Base-by-base conservation (phyloP, 2,888 invertebrate species). In the Rosalia funebris region DNA sequence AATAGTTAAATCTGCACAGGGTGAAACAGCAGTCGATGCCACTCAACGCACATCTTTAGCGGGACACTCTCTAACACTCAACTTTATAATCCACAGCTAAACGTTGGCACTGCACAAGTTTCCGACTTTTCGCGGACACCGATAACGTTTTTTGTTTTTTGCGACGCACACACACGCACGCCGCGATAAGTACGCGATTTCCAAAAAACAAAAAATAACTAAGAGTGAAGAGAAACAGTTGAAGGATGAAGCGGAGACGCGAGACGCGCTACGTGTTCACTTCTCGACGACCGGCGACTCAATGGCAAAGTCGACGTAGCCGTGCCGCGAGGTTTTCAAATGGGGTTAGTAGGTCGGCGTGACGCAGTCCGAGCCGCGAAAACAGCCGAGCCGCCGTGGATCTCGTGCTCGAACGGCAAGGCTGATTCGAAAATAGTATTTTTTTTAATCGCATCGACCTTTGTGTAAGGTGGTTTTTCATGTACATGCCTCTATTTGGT, bases 261-360 rank as follows among this genome's bases (percentile, higher is more conserved):
- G 52, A 48, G 34, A 14, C 41, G 17, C 17, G 42, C 46, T 50
- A 65, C 67, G 68, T 68, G 65, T 62, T 65, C 63, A 48, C 67
- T 62, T 44, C 63, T 66, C 65, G 71, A 67, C 68, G 60, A 75
- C 75, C 77, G 77, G 73, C 76, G 61, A 76, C 79, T 80, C 78
- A 80, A 80, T 80, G 81, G 78, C 77, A 78, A 61, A 46, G 52
- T 73, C 77, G 71, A 73, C 73, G 73, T 72, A 57, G 72, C 72
- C 61, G 64, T 62, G 68, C 70, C 75, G 79, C 78, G 79, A 79
- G 78, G 79, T 85, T 86, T 85, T 83, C 83, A 83, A 88, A 83
- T 85, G 87, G 82, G 87, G 88, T 87, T 87, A 87, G 87, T 88
- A 84, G 88, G 87, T 87, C 88, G 87, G 84, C 84, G 83, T 85